These are phyloP conservation scores for Eriocheir sinensis DNA, from an alignment of 1,140 invertebrate species.

Conservation along the genomic window DNA sequence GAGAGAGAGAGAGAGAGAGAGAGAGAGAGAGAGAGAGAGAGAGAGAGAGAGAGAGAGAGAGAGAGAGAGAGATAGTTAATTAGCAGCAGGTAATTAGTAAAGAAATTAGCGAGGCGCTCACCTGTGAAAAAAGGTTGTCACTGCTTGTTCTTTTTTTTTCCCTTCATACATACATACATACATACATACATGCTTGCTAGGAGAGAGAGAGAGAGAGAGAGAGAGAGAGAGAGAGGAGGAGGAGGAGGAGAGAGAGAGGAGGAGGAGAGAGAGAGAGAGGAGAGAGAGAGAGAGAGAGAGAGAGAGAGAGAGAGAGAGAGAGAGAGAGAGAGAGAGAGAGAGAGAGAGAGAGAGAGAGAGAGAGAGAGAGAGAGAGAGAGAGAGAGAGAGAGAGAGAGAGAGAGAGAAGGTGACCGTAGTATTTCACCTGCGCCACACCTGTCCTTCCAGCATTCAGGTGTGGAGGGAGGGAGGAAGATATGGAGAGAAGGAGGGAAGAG, in stretches of 20 bases:
- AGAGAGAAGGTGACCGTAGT: neutral
- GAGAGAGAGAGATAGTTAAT: neutral
- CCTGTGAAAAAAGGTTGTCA: slow-evolving; percentile 15
- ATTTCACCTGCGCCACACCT: neutral
- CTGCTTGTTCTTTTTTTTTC: neutral
- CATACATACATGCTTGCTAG: slow-evolving; percentile 31
- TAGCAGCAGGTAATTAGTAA: no score
- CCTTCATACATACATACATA: slow-evolving; percentile 37
- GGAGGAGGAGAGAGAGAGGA: neutral
- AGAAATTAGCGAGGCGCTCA: no score
- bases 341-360: neutral
- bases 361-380: neutral
- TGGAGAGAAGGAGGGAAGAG: neutral
- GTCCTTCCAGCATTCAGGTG: neutral
- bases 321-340: neutral
- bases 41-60: slow-evolving; percentile 16
- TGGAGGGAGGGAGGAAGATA: neutral
- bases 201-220: neutral
- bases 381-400: neutral
- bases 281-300: neutral
- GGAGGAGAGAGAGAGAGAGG: neutral
- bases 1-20: slow-evolving; percentile 36
- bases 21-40: neutral
- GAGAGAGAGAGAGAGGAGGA: neutral
- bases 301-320: neutral